Evolutionary conservation across 2,797 vertebrate genomes (phyloP), one percentile per base, ranked within the genome.

Genomic region (Sebastes steindachneri): DNA sequence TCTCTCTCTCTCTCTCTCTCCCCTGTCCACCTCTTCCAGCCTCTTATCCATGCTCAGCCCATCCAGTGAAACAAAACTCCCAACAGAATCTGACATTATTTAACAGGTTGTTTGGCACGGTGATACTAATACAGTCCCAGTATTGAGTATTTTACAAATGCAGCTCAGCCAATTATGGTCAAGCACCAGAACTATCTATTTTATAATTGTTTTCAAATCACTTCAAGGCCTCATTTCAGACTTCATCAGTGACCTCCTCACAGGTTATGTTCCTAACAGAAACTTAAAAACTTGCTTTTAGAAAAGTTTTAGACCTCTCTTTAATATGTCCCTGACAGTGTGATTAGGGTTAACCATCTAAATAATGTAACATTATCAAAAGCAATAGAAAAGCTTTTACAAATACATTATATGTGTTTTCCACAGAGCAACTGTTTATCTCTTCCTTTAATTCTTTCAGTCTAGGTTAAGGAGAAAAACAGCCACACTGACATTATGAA

Each of bases 401-500:
- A 48, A 35, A 63, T 25, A 4, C 17, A 62, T n/a, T 10, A 21
- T 10, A 37, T 10, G 29, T 33, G 63, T 62, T 25, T 31, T 53
- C 26, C 7, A 21, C 14, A 7, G 12, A 59, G 21, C 63, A 59
- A 19, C 64, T 55, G 9, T 63, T 67, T 21, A 28, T 67, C 57
- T 12, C 14, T 41, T 41, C 3, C 31, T 78, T 45, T 69, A 12
- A 19, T 68, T 28, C 11, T 64, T 60, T 83, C 14, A 51, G 66
- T 53, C 1, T 11, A 5, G 69, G 70, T 72, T 71, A 64, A 73
- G 53, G n/a, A 70, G 51, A 66, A 63, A 76, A 82, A 53, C 77
- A 67, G 85, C 87, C 74, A 79, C 85, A 55, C 71, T 5, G 57
- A 82, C 84, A 88, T 58, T 54, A 26, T 48, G 17, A 82, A 68